These are phyloP conservation scores for Abrostola triplasia DNA, from an alignment of 2,888 invertebrate genomes.

Conservation along the genomic window DNA sequence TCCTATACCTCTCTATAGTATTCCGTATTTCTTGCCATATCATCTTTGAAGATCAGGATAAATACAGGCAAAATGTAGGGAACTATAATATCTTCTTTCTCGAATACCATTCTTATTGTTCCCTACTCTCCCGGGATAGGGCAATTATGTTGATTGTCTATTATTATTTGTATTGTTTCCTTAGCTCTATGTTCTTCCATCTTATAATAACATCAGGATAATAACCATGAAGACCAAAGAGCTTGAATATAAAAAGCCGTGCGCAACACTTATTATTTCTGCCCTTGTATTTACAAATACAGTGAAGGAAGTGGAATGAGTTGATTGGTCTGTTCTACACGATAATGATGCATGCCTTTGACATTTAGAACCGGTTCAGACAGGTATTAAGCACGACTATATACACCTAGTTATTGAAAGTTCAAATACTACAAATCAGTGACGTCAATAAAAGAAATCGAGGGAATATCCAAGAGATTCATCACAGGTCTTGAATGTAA, in stretches of 20 bases:
- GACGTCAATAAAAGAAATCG: slow-evolving; percentile 34
- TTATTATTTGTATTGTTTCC: too few species aligned
- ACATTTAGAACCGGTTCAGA: slow-evolving; percentile 50
- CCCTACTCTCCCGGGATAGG: too few species aligned
- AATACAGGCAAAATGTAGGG: too few species aligned
- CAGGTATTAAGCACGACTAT: slow-evolving; percentile 19
- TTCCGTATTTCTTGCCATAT: too few species aligned
- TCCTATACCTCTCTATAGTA: too few species aligned
- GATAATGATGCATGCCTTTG: slow-evolving; percentile 39
- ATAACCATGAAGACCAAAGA: slow-evolving; percentile 8
- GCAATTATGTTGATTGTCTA: too few species aligned
- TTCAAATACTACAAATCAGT: slow-evolving; percentile 3
- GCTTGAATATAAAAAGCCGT: background rate
- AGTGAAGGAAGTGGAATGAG: slow-evolving; percentile 34
- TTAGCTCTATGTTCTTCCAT: background rate
- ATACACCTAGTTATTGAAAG: slow-evolving; percentile 41
- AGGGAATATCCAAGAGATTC: slow-evolving; percentile 22
- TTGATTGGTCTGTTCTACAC: slow-evolving; percentile 19
- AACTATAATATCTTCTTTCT: too few species aligned
- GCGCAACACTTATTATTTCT: slow-evolving; percentile 24
- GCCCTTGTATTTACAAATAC: slow-evolving; percentile 38
- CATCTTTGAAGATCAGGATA: too few species aligned
- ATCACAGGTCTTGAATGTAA: slow-evolving; percentile 17
- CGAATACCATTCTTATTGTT: too few species aligned
- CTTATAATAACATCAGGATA: background rate